Conservation (phyloP, 2,797 vertebrate genomes). For the Trichosurus vulpecula region DNA sequence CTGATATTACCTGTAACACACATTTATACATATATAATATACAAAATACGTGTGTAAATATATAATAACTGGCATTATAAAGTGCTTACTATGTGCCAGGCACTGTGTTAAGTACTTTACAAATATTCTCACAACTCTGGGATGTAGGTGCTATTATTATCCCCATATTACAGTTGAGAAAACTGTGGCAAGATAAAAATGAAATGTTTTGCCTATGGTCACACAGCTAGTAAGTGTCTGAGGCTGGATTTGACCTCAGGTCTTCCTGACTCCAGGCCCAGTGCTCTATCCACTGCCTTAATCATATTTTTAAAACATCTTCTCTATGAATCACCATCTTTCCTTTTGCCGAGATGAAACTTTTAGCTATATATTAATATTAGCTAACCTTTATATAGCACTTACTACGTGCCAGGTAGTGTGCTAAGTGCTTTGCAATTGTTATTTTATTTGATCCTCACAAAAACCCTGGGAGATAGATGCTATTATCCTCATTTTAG, state of each 20-base stretch:
- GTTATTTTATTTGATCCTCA: not conserved
- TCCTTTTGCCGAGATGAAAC: conserved; percentile 63
- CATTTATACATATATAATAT: too few species aligned
- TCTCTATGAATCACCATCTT: not conserved
- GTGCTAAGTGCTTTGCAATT: not conserved
- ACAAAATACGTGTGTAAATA: too few species aligned
- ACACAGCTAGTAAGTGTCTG: not conserved
- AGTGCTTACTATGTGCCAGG: not conserved
- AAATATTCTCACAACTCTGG: not conserved
- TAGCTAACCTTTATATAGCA: not conserved
- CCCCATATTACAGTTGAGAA: not conserved
- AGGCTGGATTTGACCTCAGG: not conserved
- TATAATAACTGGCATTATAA: conserved; percentile 69
- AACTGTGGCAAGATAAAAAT: not conserved
- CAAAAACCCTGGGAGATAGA: not conserved
- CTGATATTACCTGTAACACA: conserved; percentile 49
- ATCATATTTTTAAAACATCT: not conserved
- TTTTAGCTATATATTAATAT: conserved; percentile 69
- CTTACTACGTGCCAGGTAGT: not conserved
- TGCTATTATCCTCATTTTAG: not conserved
- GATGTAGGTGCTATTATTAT: not conserved
- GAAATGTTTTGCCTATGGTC: not conserved
- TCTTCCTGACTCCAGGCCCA: not conserved
- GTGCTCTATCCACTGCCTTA: not conserved
- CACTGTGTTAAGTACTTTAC: not conserved